Evolutionary conservation across 2,113 vertebrate species (phyloP).

Genomic region (Arenaria interpres): DNA sequence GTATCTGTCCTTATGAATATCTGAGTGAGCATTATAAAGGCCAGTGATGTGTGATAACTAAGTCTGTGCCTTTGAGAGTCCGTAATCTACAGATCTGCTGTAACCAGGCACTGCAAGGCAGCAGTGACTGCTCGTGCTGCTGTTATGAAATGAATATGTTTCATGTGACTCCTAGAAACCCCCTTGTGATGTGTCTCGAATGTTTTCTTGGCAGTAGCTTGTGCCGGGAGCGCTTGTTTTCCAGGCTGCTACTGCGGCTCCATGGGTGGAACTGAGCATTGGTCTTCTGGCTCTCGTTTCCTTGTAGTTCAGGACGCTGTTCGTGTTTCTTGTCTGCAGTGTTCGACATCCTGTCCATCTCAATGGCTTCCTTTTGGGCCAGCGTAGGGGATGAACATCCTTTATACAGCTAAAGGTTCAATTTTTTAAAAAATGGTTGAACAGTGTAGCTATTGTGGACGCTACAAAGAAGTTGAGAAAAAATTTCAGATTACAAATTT

Average conservation of each 20-base stretch:
- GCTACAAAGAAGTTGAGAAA: background rate
- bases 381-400: background rate
- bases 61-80: background rate
- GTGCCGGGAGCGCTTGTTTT: background rate
- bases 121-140: background rate
- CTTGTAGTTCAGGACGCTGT: background rate
- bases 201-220: background rate
- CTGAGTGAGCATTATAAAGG: background rate
- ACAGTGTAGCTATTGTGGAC: background rate
- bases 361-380: constrained; percentile 9
- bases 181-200: background rate
- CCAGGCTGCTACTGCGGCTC: background rate
- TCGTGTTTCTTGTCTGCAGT: background rate
- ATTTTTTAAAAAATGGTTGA: background rate
- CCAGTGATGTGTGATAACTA: background rate
- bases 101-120: background rate
- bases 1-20: background rate
- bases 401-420: background rate
- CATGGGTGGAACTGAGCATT: background rate
- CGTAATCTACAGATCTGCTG: background rate
- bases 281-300: background rate
- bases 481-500: too few relatives aligned
- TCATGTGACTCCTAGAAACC: background rate
- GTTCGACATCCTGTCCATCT: background rate
- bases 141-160: background rate